phyloP scores from a whole-genome alignment of 2,797 vertebrate genomes.

The Loris lydekkerianus region DNA sequence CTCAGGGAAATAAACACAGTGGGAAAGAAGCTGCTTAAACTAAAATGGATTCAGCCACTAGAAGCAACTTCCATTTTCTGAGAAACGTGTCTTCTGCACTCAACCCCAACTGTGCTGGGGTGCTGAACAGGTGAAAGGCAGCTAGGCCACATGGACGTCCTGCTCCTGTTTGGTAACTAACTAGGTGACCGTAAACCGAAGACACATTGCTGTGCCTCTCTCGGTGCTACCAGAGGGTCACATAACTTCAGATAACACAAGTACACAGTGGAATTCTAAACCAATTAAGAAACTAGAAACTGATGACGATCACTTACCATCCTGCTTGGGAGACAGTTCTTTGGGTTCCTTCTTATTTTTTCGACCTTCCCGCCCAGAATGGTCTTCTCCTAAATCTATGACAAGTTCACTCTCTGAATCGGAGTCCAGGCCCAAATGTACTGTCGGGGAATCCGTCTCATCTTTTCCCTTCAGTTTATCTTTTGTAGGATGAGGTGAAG shows the following conservation, averaged over 20 bases:
- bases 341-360: constrained; percentile 94
- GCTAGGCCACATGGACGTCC: background rate
- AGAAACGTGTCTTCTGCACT: background rate
- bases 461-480: constrained; percentile 94
- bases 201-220: background rate
- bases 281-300: background rate
- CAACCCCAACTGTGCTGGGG: background rate
- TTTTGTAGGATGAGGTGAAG: constrained; percentile 88
- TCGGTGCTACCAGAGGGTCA: rapidly evolving
- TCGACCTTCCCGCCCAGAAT: constrained; percentile 93
- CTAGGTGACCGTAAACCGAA: background rate
- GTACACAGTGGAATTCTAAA: background rate
- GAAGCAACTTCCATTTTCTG: background rate
- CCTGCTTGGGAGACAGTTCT: constrained; percentile 92
- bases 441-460: constrained; percentile 91
- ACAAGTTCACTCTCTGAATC: constrained; percentile 98
- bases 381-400: constrained; percentile 97
- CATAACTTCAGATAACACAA: rapidly evolving
- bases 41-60: background rate
- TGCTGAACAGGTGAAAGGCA: background rate
- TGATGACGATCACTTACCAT: constrained; percentile 89
- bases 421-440: constrained; percentile 94
- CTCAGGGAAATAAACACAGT: rapidly evolving
- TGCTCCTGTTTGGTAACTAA: background rate
- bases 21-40: background rate